A percentile compares a stretch with the other conserved stretches of the same genome.
phyloP scores from a whole-genome alignment of 2,888 invertebrate species.

The Buathra laborator region DNA sequence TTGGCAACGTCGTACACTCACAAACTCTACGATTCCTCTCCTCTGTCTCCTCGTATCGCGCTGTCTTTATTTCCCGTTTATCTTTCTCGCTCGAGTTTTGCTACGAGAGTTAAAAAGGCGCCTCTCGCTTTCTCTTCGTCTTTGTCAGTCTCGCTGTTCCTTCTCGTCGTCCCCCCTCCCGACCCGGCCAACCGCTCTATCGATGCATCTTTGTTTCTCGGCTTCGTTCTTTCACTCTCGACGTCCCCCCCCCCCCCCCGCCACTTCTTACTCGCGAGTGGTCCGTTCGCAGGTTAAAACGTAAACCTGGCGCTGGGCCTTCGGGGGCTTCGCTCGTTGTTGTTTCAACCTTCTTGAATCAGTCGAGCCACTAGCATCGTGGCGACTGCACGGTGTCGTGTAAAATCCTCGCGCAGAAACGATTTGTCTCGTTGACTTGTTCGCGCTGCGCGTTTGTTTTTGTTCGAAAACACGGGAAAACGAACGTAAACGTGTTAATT shows the following conservation, averaged over 20 bases:
- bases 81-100: slow-evolving; percentile 60
- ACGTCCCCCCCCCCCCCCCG: slow-evolving; percentile 41
- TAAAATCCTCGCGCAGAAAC: neutral
- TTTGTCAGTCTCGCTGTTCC: slow-evolving; percentile 59
- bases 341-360: slow-evolving; percentile 79
- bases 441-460: too few species aligned
- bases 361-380: slow-evolving; percentile 78
- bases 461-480: too few species aligned
- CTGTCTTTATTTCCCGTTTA: slow-evolving; percentile 35
- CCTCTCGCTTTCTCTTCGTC: slow-evolving; percentile 68
- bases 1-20: slow-evolving; percentile 78
- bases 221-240: slow-evolving; percentile 30
- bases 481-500: too few species aligned
- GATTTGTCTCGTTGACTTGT: too few species aligned
- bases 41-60: slow-evolving; percentile 60
- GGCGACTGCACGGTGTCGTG: slow-evolving; percentile 38
- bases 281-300: slow-evolving; percentile 74
- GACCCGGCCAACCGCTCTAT: slow-evolving; percentile 7
- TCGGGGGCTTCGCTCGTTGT: slow-evolving; percentile 55
- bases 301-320: slow-evolving; percentile 72
- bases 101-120: neutral
- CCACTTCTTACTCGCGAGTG: slow-evolving; percentile 71
- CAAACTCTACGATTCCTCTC: slow-evolving; percentile 64
- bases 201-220: slow-evolving; percentile 34
- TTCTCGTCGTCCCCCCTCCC: slow-evolving; percentile 62